These are phyloP conservation scores for Caenorhabditis sulstoni DNA, from an alignment of 2,888 invertebrate genomes.

Conservation along the genomic window DNA sequence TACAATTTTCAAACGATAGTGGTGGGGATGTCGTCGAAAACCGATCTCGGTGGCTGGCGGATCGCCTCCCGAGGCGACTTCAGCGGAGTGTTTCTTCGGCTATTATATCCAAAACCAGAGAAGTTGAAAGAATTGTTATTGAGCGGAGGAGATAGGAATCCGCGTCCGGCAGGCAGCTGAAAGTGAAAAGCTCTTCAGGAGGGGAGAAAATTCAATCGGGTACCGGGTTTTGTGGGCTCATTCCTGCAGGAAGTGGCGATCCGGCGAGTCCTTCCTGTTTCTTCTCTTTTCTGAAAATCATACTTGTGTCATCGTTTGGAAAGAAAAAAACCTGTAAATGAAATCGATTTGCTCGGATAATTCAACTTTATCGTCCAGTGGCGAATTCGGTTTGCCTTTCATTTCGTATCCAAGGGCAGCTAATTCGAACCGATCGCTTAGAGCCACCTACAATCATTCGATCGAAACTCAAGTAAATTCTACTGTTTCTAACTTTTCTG, in stretches of 20 bases:
- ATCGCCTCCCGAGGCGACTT: background rate
- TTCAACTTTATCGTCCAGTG: background rate
- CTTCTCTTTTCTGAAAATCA: conserved; percentile 34
- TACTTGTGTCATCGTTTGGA: background rate
- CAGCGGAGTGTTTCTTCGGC: conserved; percentile 1
- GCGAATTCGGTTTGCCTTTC: conserved; percentile 12
- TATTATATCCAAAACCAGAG: background rate
- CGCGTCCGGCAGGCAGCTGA: conserved; percentile 40
- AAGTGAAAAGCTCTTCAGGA: background rate
- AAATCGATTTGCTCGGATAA: background rate
- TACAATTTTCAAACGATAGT: conserved; percentile 10
- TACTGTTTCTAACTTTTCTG: conserved; percentile 10
- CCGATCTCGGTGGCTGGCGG: conserved; percentile 5
- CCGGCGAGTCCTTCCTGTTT: conserved; percentile 10
- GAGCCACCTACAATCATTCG: conserved; percentile 14
- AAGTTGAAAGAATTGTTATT: conserved; percentile 4
- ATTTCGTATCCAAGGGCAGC: conserved; percentile 39
- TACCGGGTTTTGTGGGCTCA: conserved; percentile 36
- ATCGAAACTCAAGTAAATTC: no score
- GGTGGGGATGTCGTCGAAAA: conserved; percentile 39
- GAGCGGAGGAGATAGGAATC: conserved; percentile 32
- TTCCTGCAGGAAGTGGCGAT: conserved; percentile 22
- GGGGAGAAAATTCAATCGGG: background rate
- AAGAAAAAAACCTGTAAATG: conserved; percentile 18
- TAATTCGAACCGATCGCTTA: conserved; percentile 50